phyloP scores from a whole-genome alignment of 2,797 vertebrate genomes.

The Avahi laniger region DNA sequence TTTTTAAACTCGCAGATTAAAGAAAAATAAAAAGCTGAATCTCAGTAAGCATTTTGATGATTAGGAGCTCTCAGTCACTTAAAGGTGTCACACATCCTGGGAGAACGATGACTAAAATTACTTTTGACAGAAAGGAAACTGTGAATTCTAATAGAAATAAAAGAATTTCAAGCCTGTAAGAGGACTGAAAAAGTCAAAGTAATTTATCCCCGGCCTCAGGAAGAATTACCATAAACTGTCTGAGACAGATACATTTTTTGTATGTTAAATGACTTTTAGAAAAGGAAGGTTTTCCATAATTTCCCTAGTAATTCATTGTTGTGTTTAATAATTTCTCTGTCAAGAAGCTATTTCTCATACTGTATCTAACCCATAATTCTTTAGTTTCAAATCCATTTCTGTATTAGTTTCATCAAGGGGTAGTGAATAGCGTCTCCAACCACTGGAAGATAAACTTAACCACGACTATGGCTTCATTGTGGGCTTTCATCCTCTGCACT shows the following conservation, averaged over 20 bases:
- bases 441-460: not conserved
- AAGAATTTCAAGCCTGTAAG: not conserved
- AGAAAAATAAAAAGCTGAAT: constrained; percentile 47
- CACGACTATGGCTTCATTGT: not conserved
- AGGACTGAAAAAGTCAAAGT: constrained; percentile 60
- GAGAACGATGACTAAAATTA: constrained; percentile 48
- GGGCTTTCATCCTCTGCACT: not conserved
- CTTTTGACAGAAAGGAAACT: constrained; percentile 59
- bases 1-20: constrained; percentile 15
- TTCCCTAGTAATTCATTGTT: constrained; percentile 58
- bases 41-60: constrained; percentile 31
- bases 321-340: constrained; percentile 69
- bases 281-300: constrained; percentile 68
- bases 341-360: constrained; percentile 52
- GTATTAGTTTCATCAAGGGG: not conserved
- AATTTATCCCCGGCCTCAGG: constrained; percentile 55
- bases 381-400: not conserved
- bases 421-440: not conserved
- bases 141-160: constrained; percentile 69
- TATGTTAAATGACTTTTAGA: constrained; percentile 60
- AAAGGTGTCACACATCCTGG: constrained; percentile 34
- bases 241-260: constrained; percentile 59
- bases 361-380: not conserved
- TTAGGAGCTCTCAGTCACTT: constrained; percentile 49
- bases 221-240: constrained; percentile 69